Conservation (phyloP, 2,113 vertebrate species). For the Osmerus mordax region DNA sequence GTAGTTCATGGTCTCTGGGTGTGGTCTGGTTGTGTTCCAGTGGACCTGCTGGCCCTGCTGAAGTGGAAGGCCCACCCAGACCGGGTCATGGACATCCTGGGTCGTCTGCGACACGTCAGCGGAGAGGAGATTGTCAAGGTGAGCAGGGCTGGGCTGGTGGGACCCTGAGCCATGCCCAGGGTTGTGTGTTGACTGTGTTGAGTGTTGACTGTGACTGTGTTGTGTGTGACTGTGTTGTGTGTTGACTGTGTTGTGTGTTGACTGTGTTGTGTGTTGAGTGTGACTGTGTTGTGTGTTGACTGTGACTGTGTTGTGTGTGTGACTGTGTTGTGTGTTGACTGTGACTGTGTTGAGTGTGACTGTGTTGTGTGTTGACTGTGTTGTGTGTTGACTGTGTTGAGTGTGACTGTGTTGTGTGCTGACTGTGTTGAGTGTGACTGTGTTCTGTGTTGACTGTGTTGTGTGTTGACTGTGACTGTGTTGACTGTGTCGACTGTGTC, state of each 20-base stretch:
- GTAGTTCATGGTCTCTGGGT: background rate
- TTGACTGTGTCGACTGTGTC: background rate
- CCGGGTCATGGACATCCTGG: conserved; percentile 92
- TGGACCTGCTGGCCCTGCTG: conserved; percentile 91
- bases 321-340: background rate
- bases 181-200: background rate
- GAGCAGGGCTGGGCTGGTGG: conserved; percentile 12
- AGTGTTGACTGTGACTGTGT: background rate
- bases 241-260: too few relatives aligned
- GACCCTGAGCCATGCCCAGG: background rate
- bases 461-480: too few relatives aligned
- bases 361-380: too few relatives aligned
- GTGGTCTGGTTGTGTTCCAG: conserved; percentile 56
- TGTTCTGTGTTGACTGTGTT: too few relatives aligned
- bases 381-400: too few relatives aligned
- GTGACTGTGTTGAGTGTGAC: too few relatives aligned
- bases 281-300: too few relatives aligned
- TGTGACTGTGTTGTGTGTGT: too few relatives aligned
- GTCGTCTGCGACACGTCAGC: conserved; percentile 87
- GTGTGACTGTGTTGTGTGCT: conserved; percentile 1
- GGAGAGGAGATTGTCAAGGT: conserved; percentile 99
- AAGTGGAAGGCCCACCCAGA: conserved; percentile 98
- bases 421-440: background rate
- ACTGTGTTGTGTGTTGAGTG: too few relatives aligned
- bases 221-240: background rate